A percentile compares a stretch with the other conserved stretches of the same genome.
Conservation (phyloP, 64 coral and sea anemone species). For the Exaiptasia diaphana region DNA sequence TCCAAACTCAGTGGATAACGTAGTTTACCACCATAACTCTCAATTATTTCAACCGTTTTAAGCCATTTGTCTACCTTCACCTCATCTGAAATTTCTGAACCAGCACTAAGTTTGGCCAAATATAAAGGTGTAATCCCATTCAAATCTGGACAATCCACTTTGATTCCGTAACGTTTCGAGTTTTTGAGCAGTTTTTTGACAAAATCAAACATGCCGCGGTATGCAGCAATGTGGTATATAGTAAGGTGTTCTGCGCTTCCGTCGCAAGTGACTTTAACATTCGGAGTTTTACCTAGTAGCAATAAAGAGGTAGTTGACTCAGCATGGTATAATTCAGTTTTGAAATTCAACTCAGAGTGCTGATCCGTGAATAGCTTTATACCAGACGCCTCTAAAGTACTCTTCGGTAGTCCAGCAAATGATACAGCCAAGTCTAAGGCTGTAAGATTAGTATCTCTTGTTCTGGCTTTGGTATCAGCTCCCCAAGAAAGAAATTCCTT, state of each 20-base stretch:
- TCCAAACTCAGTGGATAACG: background rate
- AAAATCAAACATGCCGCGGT: constrained; percentile 66
- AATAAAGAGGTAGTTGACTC: constrained; percentile 54
- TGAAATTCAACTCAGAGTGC: no score
- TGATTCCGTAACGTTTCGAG: background rate
- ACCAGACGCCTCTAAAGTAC: constrained; percentile 12
- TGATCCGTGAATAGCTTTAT: no score
- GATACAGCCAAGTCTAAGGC: constrained; percentile 26
- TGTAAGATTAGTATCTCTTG: background rate
- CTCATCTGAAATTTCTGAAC: background rate
- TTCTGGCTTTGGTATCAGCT: background rate
- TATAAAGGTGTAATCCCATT: background rate
- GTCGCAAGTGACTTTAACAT: constrained; percentile 45
- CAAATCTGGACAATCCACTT: background rate
- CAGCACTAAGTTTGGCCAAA: background rate
- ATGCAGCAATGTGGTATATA: constrained; percentile 61
- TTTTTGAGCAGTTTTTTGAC: background rate
- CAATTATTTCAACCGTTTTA: constrained; percentile 2
- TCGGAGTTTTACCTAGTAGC: background rate
- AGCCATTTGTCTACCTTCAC: background rate
- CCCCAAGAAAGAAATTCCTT: constrained; percentile 10
- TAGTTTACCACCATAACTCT: background rate
- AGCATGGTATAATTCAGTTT: no score
- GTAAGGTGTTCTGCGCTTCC: constrained; percentile 7
- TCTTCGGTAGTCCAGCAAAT: constrained; percentile 32